Evolutionary conservation across 2,888 invertebrate species (phyloP), one percentile per base, ranked within the genome.

Genomic region (Drosophila infuscata): DNA sequence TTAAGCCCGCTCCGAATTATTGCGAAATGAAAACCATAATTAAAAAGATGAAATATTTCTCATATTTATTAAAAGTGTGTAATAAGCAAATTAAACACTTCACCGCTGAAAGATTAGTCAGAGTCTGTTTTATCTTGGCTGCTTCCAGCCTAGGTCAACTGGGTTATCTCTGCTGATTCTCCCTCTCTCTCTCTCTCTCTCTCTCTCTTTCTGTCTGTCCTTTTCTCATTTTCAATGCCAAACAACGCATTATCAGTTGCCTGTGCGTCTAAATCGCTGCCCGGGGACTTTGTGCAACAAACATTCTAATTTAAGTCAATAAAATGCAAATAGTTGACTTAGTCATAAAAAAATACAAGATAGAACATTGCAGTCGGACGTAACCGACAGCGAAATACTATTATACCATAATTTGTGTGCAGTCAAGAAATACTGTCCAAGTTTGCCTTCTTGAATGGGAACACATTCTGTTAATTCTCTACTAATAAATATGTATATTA

Each of bases 191-290:
- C 5, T n/a, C 2, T 41, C 17, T n/a, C 2, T 38, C 8, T 41
- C 17, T 41, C 17, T 17, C 3, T 17, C 0, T 43, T 3, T 20
- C 20, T 20, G 6, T 43, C 11, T 12, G 7, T 46, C 54, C 46
- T 41, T 62, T 20, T 43, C 29, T 62, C 62, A 46, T 41, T 52
- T 58, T 61, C 74, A 74, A 63, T 69, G 69, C 52, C 75, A 68
- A n/a, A 1, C 8, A 8, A 12, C 15, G 33, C 33, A 2, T 53
- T 64, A 57, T 9, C 7, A 11, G 29, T 25, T 15, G 38, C 12
- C 15, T 30, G n/a, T 17, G 20, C 20, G 20, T 25, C 20, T 25
- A 25, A 25, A 25, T 25, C 20, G 20, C 20, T 25, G 20, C 1
- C 20, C 20, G 20, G 20, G 20, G 20, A 25, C n/a, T 25, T 25